Conservation (phyloP, 2,797 vertebrate genomes). For the Rousettus madagascariensis region DNA sequence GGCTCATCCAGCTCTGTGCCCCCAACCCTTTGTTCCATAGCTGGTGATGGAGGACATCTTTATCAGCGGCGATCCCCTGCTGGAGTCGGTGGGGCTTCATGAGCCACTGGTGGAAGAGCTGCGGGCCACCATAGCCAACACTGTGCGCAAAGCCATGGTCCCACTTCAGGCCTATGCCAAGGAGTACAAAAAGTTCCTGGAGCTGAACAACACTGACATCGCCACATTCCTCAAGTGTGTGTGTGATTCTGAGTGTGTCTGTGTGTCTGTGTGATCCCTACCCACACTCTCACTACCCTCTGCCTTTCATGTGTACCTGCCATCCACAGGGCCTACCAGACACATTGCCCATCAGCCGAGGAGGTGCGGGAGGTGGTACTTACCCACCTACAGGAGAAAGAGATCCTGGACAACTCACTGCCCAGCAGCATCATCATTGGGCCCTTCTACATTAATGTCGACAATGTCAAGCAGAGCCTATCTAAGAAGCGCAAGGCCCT, state of each 20-base stretch:
- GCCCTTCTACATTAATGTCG: constrained; percentile 89
- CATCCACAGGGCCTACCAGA: constrained; percentile 82
- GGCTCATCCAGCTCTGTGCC: neutral
- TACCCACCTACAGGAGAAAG: constrained; percentile 87
- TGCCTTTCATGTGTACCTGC: neutral
- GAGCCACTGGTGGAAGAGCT: constrained; percentile 89
- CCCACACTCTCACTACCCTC: neutral
- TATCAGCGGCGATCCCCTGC: constrained; percentile 82
- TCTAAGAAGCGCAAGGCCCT: constrained; percentile 87
- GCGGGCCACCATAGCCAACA: constrained; percentile 82
- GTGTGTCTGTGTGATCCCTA: neutral
- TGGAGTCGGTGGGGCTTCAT: constrained; percentile 89
- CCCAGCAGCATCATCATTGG: constrained; percentile 91
- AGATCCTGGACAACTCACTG: constrained; percentile 85
- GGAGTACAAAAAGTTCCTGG: constrained; percentile 89
- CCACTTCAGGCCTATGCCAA: constrained; percentile 91
- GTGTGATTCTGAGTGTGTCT: neutral
- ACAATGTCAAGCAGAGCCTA: constrained; percentile 87
- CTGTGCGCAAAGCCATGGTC: constrained; percentile 87
- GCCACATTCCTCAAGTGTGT: constrained; percentile 87
- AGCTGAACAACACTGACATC: constrained; percentile 90
- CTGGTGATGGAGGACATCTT: constrained; percentile 90
- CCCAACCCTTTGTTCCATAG: constrained; percentile 79
- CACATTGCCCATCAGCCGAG: constrained; percentile 82
- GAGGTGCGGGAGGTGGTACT: constrained; percentile 87